Base-by-base conservation (phyloP, 2,113 vertebrate genomes). In the Candoia aspera region DNA sequence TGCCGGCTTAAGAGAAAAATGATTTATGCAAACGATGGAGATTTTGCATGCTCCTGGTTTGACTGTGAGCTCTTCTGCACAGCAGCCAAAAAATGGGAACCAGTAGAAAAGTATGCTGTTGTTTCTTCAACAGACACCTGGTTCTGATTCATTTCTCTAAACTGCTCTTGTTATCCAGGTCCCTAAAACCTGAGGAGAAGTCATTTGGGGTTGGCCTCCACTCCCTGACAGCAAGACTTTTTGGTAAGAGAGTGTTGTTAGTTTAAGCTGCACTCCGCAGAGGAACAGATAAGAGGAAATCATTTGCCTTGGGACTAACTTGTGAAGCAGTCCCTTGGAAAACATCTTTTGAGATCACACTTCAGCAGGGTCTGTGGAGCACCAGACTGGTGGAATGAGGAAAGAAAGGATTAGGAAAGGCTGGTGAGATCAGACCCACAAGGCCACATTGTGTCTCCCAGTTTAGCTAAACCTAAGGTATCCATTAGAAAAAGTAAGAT, bases 151-250 rank as follows among this genome's bases (percentile, higher is more conserved):
- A 37, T 79, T 37, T 79, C 15, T 91, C 24, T 49, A 15, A 86
- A 46, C 90, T 95, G 26, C 68, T 89, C 88, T 92, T 95, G 4
- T 88, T 83, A 54, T 84, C 13, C 90, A 98, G 98, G 90, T 97
- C 97, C 93, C 93, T 97, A 68, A 98, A 97, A 54, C 95, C 97
- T 91, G 97, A 98, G 93, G 97, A 98, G 91, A 98, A 98, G 88
- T 97, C 98, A 0, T 95, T 98, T 94, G 97, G 97, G 93, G 96
- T 98, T 87, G 98, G 98, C 46, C 93, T 98, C 85, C 97, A 98
- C 90, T 84, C 95, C 58, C 94, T 98, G 90, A 95, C 95, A 90
- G 94, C 92, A 92, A 97, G 98, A 96, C 68, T 96, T 62, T 93
- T 98, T 62, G 98, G 98, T 98, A 97, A 97, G 96, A 93, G 85